phyloP scores from a whole-genome alignment of 1,140 invertebrate species.

The Protaetia brevitarsis region DNA sequence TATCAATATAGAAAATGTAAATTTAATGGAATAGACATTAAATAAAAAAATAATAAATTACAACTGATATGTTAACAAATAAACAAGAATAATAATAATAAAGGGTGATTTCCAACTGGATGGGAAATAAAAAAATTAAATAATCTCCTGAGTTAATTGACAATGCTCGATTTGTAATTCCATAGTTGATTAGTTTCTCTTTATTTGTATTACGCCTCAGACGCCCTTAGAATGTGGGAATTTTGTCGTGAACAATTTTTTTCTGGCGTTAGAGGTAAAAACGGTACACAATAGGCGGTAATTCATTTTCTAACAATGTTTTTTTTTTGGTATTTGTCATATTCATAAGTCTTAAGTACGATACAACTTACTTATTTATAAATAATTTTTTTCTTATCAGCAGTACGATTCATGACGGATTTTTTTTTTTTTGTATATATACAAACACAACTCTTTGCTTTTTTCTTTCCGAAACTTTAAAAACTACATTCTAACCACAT shows the following conservation, averaged over 20 bases:
- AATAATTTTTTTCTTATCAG: too few species aligned
- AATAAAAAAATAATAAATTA: constrained; percentile 15
- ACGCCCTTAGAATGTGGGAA: too few species aligned
- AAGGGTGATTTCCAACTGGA: background rate
- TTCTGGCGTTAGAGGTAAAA: too few species aligned
- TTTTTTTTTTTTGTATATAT: background rate
- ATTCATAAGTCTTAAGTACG: background rate
- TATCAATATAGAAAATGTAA: constrained; percentile 9
- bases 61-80: constrained; percentile 7
- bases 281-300: too few species aligned
- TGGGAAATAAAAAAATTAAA: background rate
- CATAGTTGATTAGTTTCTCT: background rate
- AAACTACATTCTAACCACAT: background rate
- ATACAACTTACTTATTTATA: background rate
- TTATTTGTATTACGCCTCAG: too few species aligned
- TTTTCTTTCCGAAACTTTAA: background rate
- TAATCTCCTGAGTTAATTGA: constrained; percentile 1
- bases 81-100: background rate
- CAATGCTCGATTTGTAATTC: background rate
- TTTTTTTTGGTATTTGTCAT: constrained; percentile 1
- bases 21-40: constrained; percentile 11
- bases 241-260: too few species aligned
- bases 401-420: background rate
- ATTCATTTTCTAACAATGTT: too few species aligned
- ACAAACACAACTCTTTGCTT: background rate